Base-by-base conservation (phyloP, 2,888 invertebrate genomes). In the Drosophila engyochracea region DNA sequence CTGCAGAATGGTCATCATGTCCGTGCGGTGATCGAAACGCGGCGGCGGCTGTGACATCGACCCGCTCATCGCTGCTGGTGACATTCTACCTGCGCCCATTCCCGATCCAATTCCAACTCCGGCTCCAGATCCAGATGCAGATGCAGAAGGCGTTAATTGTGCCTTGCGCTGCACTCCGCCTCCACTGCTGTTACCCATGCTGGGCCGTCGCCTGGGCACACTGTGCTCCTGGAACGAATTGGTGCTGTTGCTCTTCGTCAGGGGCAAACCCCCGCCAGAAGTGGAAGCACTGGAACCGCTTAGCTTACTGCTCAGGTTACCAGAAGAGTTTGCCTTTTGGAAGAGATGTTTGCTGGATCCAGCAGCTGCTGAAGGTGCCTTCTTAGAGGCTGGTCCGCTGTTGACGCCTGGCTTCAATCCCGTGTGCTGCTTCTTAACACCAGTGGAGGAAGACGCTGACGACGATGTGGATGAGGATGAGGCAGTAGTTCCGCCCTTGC, bases 331-430 rank as follows among this genome's bases (percentile, higher is more conserved):
- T 4, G 93, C 93, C 73, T 93, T 93, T 76, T 93, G 93, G 79
- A 93, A 93, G n/a, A 88, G 81, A 61, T 91, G 88, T 66, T 93
- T 93, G 33, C 82, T 86, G 39, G 81, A 97, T 90, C 96, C 41
- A 51, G 63, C 41, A 54, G 60, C 49, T 7, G 54, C 41, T 25
- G 70, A 68, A 7, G 65, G 53, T 10, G 79, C 79, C 74, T 92
- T 97, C 91, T 96, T 97, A 0, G 97, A 97, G 5, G 97, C 97
- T 0, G 97, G 97, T 0, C 97, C 97, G 85, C 97, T 97, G 83
- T 96, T 96, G 0, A 97, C 97, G 0, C 97, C 97, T 0, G 97
- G 97, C 91, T 97, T 97, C 1, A 97, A 93, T 0, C 97, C 97
- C 0, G 97, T 97, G 90, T 97, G 97, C 6, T 96, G 96, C 93